A percentile compares a stretch with the other conserved stretches of the same genome.
Evolutionary conservation across 2,888 invertebrate species (phyloP).

Genomic region (Acrobasis repandana): DNA sequence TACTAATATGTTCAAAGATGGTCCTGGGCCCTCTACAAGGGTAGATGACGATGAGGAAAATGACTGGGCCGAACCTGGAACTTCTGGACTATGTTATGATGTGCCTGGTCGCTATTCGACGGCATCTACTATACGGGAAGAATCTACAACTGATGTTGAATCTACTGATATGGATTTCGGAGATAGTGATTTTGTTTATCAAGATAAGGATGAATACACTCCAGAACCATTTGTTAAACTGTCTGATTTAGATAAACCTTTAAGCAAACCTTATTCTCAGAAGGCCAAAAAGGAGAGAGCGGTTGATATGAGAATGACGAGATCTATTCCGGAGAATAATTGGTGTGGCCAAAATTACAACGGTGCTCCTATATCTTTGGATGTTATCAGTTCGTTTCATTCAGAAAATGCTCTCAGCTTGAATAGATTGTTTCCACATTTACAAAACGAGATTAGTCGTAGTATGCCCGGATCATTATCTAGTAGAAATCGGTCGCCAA

Average conservation of each 20-base stretch:
- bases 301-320: conserved; percentile 83
- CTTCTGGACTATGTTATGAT: conserved; percentile 4
- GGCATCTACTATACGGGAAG: conserved; percentile 14
- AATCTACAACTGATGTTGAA: conserved; percentile 1
- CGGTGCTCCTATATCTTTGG: conserved; percentile 85
- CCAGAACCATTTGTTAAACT: conserved; percentile 86
- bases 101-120: conserved; percentile 19
- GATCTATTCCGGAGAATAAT: conserved; percentile 87
- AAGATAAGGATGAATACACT: not conserved
- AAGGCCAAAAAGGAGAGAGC: conserved; percentile 43
- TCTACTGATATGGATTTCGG: conserved; percentile 12
- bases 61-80: conserved; percentile 5
- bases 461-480: conserved; percentile 73
- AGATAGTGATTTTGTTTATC: conserved; percentile 4
- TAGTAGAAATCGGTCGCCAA: conserved; percentile 54
- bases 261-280: conserved; percentile 51
- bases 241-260: conserved; percentile 88
- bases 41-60: not conserved
- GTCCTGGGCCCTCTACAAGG: not conserved
- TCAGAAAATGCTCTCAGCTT: conserved; percentile 82
- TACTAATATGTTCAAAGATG: not conserved
- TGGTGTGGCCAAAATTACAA: conserved; percentile 82
- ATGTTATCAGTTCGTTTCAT: conserved; percentile 82
- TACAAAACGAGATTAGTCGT: conserved; percentile 74
- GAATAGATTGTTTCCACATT: conserved; percentile 85